These are phyloP conservation scores for Caenorhabditis parvicauda DNA, from an alignment of 2,888 invertebrate genomes.

Conservation along the genomic window DNA sequence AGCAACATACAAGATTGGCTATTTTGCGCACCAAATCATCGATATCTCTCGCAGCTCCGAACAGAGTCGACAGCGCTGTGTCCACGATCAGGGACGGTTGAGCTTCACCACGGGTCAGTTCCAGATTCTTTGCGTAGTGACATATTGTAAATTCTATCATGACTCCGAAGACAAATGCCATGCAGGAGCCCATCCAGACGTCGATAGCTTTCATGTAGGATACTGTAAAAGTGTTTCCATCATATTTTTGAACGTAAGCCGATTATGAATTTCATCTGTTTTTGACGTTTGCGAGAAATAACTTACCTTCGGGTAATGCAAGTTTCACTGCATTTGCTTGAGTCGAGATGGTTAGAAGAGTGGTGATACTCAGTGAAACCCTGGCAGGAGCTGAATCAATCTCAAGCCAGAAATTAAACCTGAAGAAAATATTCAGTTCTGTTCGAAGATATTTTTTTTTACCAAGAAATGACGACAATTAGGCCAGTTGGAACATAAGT, in stretches of 20 bases:
- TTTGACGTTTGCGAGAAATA: neutral
- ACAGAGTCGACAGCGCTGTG: conserved; percentile 57
- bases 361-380: conserved; percentile 61
- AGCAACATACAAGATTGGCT: conserved; percentile 34
- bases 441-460: neutral
- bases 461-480: conserved; percentile 70
- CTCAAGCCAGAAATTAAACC: conserved; percentile 62
- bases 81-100: conserved; percentile 54
- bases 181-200: conserved; percentile 64
- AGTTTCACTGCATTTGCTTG: conserved; percentile 61
- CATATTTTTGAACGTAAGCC: neutral
- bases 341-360: conserved; percentile 51
- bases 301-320: conserved; percentile 52
- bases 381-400: conserved; percentile 61
- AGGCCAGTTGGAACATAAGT: conserved; percentile 69
- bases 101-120: conserved; percentile 30
- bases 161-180: conserved; percentile 60
- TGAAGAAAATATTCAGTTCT: conserved; percentile 5
- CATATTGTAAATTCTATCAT: conserved; percentile 62
- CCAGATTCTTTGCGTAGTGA: conserved; percentile 60
- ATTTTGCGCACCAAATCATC: conserved; percentile 49
- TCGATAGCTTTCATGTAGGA: conserved; percentile 62
- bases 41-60: conserved; percentile 49
- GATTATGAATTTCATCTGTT: neutral
- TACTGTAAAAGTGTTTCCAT: conserved; percentile 29